phyloP scores from a whole-genome alignment of 53 echinoderm and acorn worm genomes.

The Astropecten irregularis region DNA sequence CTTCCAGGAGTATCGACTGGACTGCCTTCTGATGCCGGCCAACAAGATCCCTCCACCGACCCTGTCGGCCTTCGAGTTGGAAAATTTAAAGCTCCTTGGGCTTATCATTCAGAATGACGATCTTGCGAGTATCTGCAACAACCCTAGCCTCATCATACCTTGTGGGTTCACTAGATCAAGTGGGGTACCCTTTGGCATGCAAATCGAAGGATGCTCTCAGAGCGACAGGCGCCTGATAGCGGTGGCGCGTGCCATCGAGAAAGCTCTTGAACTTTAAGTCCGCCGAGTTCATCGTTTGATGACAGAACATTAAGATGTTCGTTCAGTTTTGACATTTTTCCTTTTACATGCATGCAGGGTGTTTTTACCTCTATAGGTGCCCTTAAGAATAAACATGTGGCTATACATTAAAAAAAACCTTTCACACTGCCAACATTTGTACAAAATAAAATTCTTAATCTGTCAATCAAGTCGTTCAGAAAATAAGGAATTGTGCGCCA shows the following conservation, averaged over 20 bases:
- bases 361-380: no score
- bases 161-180: neutral
- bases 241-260: constrained; percentile 20
- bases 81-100: neutral
- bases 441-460: no score
- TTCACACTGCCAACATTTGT: no score
- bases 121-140: constrained; percentile 25
- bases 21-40: constrained; percentile 49
- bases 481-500: no score
- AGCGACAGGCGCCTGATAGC: constrained; percentile 30
- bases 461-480: no score
- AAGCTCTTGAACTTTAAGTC: neutral
- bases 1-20: constrained; percentile 15
- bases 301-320: no score
- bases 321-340: no score
- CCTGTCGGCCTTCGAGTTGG: neutral
- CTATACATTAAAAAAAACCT: no score
- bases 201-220: constrained; percentile 16
- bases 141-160: constrained; percentile 42
- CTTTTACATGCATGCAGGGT: no score
- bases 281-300: no score
- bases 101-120: neutral
- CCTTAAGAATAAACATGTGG: no score
- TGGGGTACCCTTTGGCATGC: constrained; percentile 46
- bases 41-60: constrained; percentile 15